A percentile compares a stretch with the other conserved stretches of the same genome.
Conservation (phyloP, 92 coral and sea anemone genomes). For the Muricea muricata region DNA sequence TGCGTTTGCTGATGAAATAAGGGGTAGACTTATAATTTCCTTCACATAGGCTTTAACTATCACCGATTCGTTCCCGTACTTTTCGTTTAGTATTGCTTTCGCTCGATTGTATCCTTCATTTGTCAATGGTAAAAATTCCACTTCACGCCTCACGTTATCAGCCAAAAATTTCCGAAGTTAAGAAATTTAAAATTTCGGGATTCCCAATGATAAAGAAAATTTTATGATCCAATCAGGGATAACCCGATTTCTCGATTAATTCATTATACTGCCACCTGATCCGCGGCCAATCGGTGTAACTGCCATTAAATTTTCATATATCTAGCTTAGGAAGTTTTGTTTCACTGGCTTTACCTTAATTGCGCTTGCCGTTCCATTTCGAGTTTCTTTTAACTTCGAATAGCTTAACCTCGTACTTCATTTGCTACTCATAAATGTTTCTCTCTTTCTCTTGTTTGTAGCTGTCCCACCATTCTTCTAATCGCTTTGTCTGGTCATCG, state of each 20-base stretch:
- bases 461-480: too few relatives aligned
- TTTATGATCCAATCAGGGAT: background rate
- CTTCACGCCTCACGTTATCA: background rate
- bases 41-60: too few relatives aligned
- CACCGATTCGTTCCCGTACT: background rate
- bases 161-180: background rate
- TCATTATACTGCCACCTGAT: background rate
- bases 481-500: too few relatives aligned
- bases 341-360: background rate
- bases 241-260: background rate
- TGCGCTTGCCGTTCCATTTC: too few relatives aligned
- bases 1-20: too few relatives aligned
- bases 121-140: background rate
- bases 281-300: background rate
- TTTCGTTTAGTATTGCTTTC: background rate
- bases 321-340: background rate
- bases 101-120: background rate
- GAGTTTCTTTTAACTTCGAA: too few relatives aligned
- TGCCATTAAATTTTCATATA: background rate
- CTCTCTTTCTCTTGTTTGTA: too few relatives aligned
- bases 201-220: too few relatives aligned
- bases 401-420: too few relatives aligned
- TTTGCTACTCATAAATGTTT: too few relatives aligned
- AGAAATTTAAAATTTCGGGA: too few relatives aligned
- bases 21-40: too few relatives aligned